These are phyloP conservation scores for Thamnophis sirtalis DNA, from an alignment of 2,113 vertebrate species.

Conservation along the genomic window DNA sequence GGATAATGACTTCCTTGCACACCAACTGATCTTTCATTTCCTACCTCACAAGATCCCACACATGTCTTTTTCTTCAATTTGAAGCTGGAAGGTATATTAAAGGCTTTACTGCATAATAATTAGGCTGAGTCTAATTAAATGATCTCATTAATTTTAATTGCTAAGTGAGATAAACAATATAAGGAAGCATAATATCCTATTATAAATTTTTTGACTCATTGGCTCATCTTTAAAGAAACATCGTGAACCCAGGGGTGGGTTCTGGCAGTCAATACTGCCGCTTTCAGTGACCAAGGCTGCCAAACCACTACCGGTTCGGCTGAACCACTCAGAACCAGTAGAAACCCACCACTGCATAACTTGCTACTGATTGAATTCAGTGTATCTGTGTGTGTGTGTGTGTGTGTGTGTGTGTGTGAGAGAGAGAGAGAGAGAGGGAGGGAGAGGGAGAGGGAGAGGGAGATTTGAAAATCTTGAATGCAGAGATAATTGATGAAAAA, in stretches of 20 bases:
- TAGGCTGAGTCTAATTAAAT: conserved; percentile 10
- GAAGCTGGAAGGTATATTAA: conserved; percentile 9
- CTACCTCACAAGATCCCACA: background rate
- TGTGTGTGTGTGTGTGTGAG: background rate
- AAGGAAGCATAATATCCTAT: background rate
- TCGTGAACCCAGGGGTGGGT: background rate
- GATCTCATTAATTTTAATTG: conserved; percentile 20
- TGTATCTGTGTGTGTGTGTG: background rate
- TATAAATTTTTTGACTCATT: background rate
- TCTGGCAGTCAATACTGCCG: no score
- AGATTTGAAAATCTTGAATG: background rate
- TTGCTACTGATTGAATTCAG: background rate
- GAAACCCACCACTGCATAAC: no score
- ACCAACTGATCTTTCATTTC: background rate
- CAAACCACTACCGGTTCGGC: no score
- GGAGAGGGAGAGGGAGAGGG: background rate
- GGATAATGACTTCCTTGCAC: background rate
- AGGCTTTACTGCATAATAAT: conserved; percentile 6
- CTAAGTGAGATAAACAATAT: conserved; percentile 19
- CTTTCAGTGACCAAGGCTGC: no score
- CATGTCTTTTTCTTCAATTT: conserved; percentile 2
- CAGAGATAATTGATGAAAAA: background rate
- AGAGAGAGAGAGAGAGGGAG: background rate
- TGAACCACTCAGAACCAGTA: no score
- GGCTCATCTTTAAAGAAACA: background rate